These are phyloP conservation scores for Bombus superbus DNA, from an alignment of 1,140 invertebrate genomes.

Conservation along the genomic window DNA sequence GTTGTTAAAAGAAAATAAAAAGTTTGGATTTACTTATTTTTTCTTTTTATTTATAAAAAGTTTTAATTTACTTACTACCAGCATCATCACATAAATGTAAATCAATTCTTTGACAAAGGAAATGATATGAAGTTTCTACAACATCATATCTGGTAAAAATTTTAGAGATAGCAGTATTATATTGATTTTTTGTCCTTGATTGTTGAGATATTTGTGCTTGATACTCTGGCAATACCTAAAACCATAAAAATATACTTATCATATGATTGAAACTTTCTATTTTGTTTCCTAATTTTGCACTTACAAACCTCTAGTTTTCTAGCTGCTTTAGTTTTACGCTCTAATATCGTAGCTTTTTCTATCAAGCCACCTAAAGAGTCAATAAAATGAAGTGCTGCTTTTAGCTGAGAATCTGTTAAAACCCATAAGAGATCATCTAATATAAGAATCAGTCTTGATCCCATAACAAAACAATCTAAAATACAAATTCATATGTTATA, in stretches of 20 bases:
- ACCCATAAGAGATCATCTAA: constrained; percentile 99
- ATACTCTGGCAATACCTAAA: constrained; percentile 90
- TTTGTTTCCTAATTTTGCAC: constrained; percentile 33
- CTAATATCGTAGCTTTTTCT: constrained; percentile 91
- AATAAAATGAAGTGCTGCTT: constrained; percentile 96
- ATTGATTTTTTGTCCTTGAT: constrained; percentile 80
- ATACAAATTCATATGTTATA: constrained; percentile 55
- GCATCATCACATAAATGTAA: constrained; percentile 98
- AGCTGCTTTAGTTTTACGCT: constrained; percentile 93
- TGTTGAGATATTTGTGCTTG: constrained; percentile 89
- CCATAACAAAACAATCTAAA: constrained; percentile 96
- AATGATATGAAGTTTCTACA: constrained; percentile 98
- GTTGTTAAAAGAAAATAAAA: neutral
- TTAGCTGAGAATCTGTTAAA: constrained; percentile 97
- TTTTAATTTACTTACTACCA: constrained; percentile 85
- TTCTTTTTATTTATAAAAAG: neutral
- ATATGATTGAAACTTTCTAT: constrained; percentile 27
- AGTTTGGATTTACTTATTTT: neutral
- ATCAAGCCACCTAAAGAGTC: constrained; percentile 95
- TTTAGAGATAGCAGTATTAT: constrained; percentile 83
- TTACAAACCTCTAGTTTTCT: constrained; percentile 91
- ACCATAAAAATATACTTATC: constrained; percentile 37
- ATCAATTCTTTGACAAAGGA: constrained; percentile 96
- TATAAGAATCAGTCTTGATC: constrained; percentile 95
- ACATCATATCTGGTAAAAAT: constrained; percentile 96